Percentiles rank a stretch among this genome's conserved stretches.
Conservation (phyloP, 2,113 vertebrate genomes). For the Suricata suricatta region DNA sequence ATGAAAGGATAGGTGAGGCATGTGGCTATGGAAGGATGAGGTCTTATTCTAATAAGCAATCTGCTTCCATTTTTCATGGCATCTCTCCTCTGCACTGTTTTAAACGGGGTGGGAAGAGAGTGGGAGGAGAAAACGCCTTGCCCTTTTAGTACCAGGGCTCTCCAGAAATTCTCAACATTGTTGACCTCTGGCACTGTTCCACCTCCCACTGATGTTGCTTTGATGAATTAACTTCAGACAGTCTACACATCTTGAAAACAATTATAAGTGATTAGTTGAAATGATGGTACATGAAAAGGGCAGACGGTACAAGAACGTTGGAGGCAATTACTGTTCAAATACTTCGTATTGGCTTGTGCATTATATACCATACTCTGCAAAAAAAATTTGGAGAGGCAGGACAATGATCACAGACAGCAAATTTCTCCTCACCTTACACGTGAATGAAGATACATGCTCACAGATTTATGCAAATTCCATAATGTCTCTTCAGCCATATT, state of each 20-base stretch:
- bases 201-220: constrained; percentile 48
- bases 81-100: too few relatives aligned
- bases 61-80: not conserved
- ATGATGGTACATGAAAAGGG: constrained; percentile 76
- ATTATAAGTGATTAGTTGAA: constrained; percentile 82
- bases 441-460: constrained; percentile 20
- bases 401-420: constrained; percentile 72
- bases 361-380: constrained; percentile 53
- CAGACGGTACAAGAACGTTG: constrained; percentile 77
- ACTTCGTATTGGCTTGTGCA: constrained; percentile 76
- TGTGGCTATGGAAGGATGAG: not conserved
- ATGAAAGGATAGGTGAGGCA: not conserved
- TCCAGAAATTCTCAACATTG: not conserved
- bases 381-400: constrained; percentile 66
- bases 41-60: not conserved
- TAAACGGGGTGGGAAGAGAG: not conserved
- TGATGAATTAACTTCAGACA: constrained; percentile 80
- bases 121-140: not conserved
- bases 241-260: constrained; percentile 79
- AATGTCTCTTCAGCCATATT: not conserved
- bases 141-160: not conserved
- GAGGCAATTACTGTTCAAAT: constrained; percentile 80
- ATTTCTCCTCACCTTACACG: constrained; percentile 57
- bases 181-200: not conserved
- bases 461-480: not conserved